Base-by-base conservation (phyloP, 30 jellyfish, hydroid and myxozoan species). In the Hydra vulgaris region DNA sequence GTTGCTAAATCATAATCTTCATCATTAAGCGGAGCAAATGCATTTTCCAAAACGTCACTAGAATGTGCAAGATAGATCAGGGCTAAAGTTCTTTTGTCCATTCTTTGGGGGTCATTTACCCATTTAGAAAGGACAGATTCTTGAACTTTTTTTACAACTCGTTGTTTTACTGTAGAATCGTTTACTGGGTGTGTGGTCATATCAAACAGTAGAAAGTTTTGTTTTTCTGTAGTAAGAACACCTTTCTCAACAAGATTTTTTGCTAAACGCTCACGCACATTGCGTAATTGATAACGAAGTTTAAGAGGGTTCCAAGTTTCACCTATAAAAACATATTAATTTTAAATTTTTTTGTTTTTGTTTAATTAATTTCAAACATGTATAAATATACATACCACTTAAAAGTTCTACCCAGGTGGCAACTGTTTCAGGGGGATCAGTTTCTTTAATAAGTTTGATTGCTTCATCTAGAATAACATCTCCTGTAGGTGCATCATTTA, bases 281-380 rank as follows among this genome's bases (percentile, higher is more conserved):
- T 94, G 54, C 97, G 82, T 56, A 94, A 78, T 82, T 94, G 99
- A 78, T 82, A 94, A 25, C 84, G 78, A 53, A 94, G 96, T 79
- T 94, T 94, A 21, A 88, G 73, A n/a, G 99, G 99, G 74, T 94
- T 94, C 99, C 99, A 94, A 26, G 99, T 94, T 76, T 94, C 99
- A 78, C 99, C 99, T 86, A 25, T n/a, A n/a, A n/a, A n/a, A n/a
- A n/a, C n/a, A n/a, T n/a, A n/a, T n/a, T n/a, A n/a, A n/a, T n/a
- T n/a, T n/a, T 40, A 40, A 40, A 12, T 40, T 40, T 40, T 40
- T 5, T 40, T 40, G 12, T 40, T 40, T 40, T 40, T 40, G 12
- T 12, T 40, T 40, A 3, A 40, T 40, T n/a, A n/a, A n/a, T n/a
- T n/a, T n/a, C n/a, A 40, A 40, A 40, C 5, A 40, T 40, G 12